phyloP scores from a whole-genome alignment of 1,140 invertebrate genomes.

The Macrotrachela quadricornifera region DNA sequence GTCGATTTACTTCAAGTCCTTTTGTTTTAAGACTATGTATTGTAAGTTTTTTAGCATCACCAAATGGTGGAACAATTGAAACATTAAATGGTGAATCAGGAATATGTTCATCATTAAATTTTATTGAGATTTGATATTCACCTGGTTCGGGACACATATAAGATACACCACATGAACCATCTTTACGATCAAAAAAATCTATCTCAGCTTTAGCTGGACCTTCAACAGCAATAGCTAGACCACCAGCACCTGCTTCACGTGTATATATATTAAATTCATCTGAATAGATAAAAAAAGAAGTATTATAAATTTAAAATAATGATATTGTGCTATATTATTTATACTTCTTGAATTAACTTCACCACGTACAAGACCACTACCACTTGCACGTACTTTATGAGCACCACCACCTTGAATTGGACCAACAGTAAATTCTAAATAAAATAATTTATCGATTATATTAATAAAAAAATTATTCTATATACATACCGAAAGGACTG shows the following conservation, averaged over 20 bases:
- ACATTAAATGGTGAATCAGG: constrained; percentile 87
- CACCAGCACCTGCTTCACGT: constrained; percentile 79
- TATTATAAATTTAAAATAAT: no score
- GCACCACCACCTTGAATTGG: constrained; percentile 35
- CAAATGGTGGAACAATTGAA: constrained; percentile 72
- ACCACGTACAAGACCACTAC: constrained; percentile 67
- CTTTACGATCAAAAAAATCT: constrained; percentile 69
- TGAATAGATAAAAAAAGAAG: constrained; percentile 14
- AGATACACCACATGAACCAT: constrained; percentile 73
- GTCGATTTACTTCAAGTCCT: constrained; percentile 52
- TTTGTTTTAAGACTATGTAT: constrained; percentile 36
- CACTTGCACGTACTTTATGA: constrained; percentile 60
- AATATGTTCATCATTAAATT: constrained; percentile 95
- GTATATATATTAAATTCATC: constrained; percentile 93
- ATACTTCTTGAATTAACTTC: constrained; percentile 35
- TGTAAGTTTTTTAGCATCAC: constrained; percentile 77
- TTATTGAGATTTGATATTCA: constrained; percentile 81
- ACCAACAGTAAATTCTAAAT: constrained; percentile 6
- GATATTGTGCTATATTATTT: no score
- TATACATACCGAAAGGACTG: constrained; percentile 14
- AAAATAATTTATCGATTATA: no score
- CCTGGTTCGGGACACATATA: constrained; percentile 75
- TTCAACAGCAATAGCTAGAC: constrained; percentile 78
- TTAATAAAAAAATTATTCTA: no score
- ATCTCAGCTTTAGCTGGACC: constrained; percentile 91